These are phyloP conservation scores for Phasia obesa DNA, from an alignment of 2,888 invertebrate species.

Conservation along the genomic window DNA sequence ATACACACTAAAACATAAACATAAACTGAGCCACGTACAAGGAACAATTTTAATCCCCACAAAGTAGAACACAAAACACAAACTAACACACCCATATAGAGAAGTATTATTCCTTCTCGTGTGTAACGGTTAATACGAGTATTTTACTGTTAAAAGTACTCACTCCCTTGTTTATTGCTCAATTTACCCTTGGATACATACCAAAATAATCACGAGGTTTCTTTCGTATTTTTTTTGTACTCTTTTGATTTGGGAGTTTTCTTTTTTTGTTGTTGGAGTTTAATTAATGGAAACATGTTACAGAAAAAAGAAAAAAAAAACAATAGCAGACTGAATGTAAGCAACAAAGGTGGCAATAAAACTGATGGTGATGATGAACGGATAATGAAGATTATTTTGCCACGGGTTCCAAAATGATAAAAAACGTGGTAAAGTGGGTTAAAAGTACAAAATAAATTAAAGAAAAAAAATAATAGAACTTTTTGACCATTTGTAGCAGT, in stretches of 20 bases:
- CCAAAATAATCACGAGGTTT: slow-evolving; percentile 29
- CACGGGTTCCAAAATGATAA: not conserved
- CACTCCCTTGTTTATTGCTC: slow-evolving; percentile 15
- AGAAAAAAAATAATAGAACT: no score
- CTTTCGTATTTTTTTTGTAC: not conserved
- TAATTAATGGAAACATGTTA: slow-evolving; percentile 21
- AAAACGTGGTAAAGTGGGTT: not conserved
- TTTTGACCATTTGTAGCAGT: no score
- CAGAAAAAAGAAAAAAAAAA: not conserved
- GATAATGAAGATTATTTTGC: slow-evolving; percentile 23
- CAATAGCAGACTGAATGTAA: slow-evolving; percentile 3
- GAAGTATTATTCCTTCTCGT: not conserved
- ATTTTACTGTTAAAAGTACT: slow-evolving; percentile 16
- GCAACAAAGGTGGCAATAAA: slow-evolving; percentile 24
- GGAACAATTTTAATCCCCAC: slow-evolving; percentile 18
- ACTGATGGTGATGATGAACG: slow-evolving; percentile 4
- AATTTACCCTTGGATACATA: slow-evolving; percentile 51
- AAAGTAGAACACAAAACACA: slow-evolving; percentile 26
- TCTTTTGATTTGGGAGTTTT: slow-evolving; percentile 6
- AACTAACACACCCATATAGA: slow-evolving; percentile 32
- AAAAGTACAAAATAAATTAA: not conserved
- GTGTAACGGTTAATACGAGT: slow-evolving; percentile 21
- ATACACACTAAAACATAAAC: not conserved
- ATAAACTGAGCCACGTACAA: not conserved
- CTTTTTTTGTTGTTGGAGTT: slow-evolving; percentile 15